phyloP scores from a whole-genome alignment of 1,140 invertebrate genomes.

The Neuroterus valhalla region DNA sequence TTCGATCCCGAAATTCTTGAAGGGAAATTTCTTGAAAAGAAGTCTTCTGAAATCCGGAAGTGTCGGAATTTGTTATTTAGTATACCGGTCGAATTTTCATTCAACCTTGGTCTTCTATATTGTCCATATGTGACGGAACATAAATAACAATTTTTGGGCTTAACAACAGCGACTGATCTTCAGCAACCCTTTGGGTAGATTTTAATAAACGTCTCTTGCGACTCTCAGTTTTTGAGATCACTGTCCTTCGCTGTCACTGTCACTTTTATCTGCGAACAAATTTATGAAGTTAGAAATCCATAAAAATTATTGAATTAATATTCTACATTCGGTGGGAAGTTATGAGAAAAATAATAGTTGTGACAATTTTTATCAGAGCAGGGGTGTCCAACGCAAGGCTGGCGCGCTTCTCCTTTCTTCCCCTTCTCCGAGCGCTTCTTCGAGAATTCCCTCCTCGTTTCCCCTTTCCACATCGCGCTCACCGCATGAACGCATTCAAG shows the following conservation, averaged over 20 bases:
- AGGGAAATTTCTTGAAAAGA: background rate
- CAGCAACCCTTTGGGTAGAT: constrained; percentile 46
- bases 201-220: constrained; percentile 40
- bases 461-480: no score
- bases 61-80: background rate
- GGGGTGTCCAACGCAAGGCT: no score
- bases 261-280: constrained; percentile 87
- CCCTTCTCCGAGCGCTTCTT: no score
- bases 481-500: no score
- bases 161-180: constrained; percentile 38
- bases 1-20: background rate
- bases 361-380: background rate
- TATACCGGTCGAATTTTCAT: background rate
- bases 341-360: constrained; percentile 32
- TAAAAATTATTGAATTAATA: no score
- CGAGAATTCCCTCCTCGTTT: no score
- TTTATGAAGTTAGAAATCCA: no score
- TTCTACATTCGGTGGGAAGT: no score
- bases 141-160: constrained; percentile 39
- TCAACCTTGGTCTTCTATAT: constrained; percentile 37
- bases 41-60: background rate
- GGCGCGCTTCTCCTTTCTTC: no score
- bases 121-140: constrained; percentile 42
- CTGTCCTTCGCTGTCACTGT: constrained; percentile 93
- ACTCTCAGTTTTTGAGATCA: constrained; percentile 67